Evolutionary conservation across 2,797 vertebrate genomes (phyloP).

Genomic region (Anabacerthia variegaticeps): DNA sequence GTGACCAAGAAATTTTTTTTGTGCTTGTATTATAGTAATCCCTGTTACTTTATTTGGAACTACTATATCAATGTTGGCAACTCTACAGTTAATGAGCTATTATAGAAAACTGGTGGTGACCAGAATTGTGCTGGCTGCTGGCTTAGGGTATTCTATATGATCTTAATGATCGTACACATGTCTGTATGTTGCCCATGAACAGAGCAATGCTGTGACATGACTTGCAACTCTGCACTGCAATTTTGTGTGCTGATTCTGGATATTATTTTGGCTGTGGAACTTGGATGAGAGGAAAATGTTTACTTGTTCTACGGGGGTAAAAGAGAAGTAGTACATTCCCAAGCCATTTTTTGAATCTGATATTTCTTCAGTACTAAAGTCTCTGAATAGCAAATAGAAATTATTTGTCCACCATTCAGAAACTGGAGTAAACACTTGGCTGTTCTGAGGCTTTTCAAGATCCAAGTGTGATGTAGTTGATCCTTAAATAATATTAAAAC

Average conservation of each 20-base stretch:
- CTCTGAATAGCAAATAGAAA: not conserved
- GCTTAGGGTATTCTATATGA: not conserved
- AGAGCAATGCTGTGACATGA: not conserved
- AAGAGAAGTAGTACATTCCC: not conserved
- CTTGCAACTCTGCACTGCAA: not conserved
- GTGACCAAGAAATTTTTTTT: not conserved
- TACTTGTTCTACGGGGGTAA: not conserved
- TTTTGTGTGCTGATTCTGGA: not conserved
- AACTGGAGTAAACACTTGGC: not conserved
- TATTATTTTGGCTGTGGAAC: not conserved
- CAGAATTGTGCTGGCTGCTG: not conserved
- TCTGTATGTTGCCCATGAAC: not conserved
- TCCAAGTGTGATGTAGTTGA: accelerated
- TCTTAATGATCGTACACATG: not conserved
- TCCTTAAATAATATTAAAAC: not conserved
- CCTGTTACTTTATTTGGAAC: not conserved
- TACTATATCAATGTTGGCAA: not conserved
- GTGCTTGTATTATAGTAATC: not conserved
- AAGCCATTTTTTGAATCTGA: accelerated
- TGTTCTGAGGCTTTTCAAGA: not conserved
- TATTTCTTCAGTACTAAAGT: not conserved
- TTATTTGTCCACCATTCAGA: not conserved
- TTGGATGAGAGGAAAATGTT: not conserved
- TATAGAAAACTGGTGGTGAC: not conserved
- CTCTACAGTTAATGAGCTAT: not conserved